Evolutionary conservation across 2,888 invertebrate genomes (phyloP).

Genomic region (Micropterix aruncella): DNA sequence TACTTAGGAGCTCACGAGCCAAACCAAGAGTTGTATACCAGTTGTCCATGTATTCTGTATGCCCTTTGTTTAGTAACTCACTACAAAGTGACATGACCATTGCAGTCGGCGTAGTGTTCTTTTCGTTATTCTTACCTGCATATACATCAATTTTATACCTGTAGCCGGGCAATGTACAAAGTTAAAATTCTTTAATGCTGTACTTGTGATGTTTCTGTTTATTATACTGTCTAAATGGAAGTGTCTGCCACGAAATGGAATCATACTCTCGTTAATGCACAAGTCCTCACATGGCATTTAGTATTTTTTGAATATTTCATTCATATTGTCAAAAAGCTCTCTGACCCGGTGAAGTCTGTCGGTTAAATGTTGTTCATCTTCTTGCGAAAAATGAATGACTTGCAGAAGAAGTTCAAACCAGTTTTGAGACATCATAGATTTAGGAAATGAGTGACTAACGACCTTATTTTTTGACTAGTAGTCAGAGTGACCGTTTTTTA

Average conservation of each 20-base stretch:
- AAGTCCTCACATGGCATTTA: slow-evolving; percentile 13
- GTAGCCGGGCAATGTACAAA: slow-evolving; percentile 16
- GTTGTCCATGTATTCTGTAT: slow-evolving; percentile 14
- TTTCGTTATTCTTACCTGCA: slow-evolving; percentile 13
- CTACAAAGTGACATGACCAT: slow-evolving; percentile 16
- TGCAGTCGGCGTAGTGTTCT: slow-evolving; percentile 14
- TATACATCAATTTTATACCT: slow-evolving; percentile 16
- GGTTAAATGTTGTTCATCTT: slow-evolving; percentile 14
- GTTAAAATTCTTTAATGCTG: too few relatives aligned
- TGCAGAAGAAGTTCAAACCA: too few relatives aligned
- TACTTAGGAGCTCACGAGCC: slow-evolving; percentile 13
- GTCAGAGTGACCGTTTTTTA: too few relatives aligned
- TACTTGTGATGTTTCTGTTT: too few relatives aligned
- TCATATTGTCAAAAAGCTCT: slow-evolving; percentile 14
- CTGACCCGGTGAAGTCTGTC: slow-evolving; percentile 14
- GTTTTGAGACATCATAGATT: too few relatives aligned
- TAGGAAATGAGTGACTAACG: too few relatives aligned
- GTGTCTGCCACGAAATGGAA: slow-evolving; percentile 16
- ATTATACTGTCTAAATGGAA: too few relatives aligned
- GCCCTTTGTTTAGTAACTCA: slow-evolving; percentile 15
- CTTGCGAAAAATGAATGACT: slow-evolving; percentile 16
- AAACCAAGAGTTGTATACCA: slow-evolving; percentile 16
- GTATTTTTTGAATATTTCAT: slow-evolving; percentile 13
- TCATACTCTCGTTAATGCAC: slow-evolving; percentile 16
- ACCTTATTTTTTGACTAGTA: too few relatives aligned